Evolutionary conservation across 2,888 invertebrate genomes (phyloP).

Genomic region (Euphydryas editha): DNA sequence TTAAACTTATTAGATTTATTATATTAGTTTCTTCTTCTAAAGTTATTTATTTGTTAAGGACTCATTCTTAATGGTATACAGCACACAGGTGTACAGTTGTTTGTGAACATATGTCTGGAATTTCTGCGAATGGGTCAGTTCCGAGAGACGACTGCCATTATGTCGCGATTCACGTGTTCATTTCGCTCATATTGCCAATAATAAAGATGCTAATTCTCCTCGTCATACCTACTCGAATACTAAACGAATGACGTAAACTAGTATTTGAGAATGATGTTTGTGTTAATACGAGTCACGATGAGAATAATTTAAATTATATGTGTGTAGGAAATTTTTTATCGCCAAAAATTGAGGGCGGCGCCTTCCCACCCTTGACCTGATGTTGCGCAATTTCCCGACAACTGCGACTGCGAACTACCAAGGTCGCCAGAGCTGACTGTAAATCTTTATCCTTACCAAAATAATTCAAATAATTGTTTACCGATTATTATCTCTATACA

Average conservation of each 20-base stretch:
- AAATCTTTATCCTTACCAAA: slow-evolving; percentile 70
- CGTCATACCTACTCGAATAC: background rate
- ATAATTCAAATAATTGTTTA: slow-evolving; percentile 47
- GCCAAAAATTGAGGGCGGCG: slow-evolving; percentile 72
- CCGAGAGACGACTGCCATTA: slow-evolving; percentile 47
- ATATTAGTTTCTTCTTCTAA: too few relatives aligned
- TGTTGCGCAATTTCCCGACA: slow-evolving; percentile 66
- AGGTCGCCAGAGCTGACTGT: slow-evolving; percentile 60
- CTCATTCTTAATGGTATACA: background rate
- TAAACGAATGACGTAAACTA: slow-evolving; percentile 8
- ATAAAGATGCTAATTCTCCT: slow-evolving; percentile 6
- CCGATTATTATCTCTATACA: too few relatives aligned
- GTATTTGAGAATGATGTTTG: slow-evolving; percentile 12
- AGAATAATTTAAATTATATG: slow-evolving; percentile 56
- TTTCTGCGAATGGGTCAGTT: slow-evolving; percentile 48
- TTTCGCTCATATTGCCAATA: slow-evolving; percentile 25
- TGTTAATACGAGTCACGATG: slow-evolving; percentile 48
- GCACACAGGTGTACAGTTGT: slow-evolving; percentile 56
- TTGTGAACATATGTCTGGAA: slow-evolving; percentile 49
- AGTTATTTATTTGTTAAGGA: background rate
- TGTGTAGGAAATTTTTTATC: slow-evolving; percentile 61
- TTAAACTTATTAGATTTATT: too few relatives aligned
- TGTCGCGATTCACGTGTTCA: slow-evolving; percentile 16
- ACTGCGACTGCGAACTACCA: slow-evolving; percentile 57
- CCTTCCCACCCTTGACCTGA: slow-evolving; percentile 76